These are phyloP conservation scores for Malurus cyaneus DNA, from an alignment of 2,113 vertebrate genomes.

Conservation along the genomic window DNA sequence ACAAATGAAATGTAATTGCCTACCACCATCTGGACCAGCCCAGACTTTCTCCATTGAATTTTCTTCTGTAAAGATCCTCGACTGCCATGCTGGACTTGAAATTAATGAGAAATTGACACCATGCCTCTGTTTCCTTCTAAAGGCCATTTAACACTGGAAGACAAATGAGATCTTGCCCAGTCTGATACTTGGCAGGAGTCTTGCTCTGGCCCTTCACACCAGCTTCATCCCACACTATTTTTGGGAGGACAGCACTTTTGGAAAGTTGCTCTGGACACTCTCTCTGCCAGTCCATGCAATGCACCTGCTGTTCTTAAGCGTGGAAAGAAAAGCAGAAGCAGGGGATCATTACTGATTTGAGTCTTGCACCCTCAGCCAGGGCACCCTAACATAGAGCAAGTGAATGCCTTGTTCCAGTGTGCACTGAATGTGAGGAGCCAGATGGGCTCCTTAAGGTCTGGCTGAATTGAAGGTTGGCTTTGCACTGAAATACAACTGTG, in stretches of 20 bases:
- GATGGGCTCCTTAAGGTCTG: not conserved
- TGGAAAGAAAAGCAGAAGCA: not conserved
- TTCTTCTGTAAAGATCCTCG: not conserved
- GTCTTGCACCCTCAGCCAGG: not conserved
- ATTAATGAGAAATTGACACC: not conserved
- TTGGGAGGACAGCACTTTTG: not conserved
- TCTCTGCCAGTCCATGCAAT: not conserved
- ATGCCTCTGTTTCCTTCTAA: not conserved
- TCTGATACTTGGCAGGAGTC: not conserved
- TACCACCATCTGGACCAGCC: slow-evolving; percentile 1
- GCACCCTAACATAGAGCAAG: not conserved
- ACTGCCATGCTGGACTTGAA: not conserved
- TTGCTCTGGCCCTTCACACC: not conserved
- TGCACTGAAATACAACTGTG: not conserved
- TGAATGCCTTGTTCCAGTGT: not conserved
- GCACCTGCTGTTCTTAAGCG: not conserved
- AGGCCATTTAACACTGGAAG: not conserved
- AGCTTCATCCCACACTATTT: not conserved
- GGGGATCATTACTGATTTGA: not conserved
- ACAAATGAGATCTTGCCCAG: not conserved
- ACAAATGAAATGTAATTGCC: not conserved
- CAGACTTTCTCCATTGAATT: not conserved
- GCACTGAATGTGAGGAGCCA: not conserved
- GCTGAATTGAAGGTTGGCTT: not conserved
- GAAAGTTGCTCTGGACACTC: not conserved